These are phyloP conservation scores for Rhingia rostrata DNA, from an alignment of 2,888 invertebrate genomes.

Conservation along the genomic window DNA sequence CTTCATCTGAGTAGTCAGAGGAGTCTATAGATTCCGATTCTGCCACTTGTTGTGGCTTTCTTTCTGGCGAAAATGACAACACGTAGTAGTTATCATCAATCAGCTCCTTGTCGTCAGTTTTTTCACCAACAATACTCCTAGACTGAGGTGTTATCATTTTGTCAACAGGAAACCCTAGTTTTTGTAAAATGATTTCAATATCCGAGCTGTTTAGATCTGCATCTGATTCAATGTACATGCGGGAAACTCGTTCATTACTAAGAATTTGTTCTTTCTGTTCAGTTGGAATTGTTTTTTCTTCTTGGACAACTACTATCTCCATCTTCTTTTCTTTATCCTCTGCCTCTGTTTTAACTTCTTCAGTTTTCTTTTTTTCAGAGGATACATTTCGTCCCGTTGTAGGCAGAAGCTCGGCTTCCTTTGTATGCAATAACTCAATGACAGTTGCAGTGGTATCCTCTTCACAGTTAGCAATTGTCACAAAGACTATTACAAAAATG, in stretches of 20 bases:
- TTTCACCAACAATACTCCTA: constrained; percentile 27
- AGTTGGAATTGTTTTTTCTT: constrained; percentile 17
- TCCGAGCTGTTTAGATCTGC: constrained; percentile 35
- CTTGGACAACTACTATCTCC: not conserved
- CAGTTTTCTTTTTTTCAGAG: constrained; percentile 15
- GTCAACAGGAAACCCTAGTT: constrained; percentile 43
- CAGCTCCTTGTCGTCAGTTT: not conserved
- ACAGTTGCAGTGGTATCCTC: constrained; percentile 35
- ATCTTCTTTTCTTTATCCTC: not conserved
- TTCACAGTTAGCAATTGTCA: constrained; percentile 27
- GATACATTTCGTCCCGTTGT: not conserved
- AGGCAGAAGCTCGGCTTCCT: constrained; percentile 8
- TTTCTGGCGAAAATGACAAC: constrained; percentile 38
- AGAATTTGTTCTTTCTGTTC: constrained; percentile 12
- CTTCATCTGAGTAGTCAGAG: constrained; percentile 24
- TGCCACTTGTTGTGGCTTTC: not conserved
- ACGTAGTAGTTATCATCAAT: constrained; percentile 46
- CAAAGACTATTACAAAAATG: constrained; percentile 40
- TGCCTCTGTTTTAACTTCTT: constrained; percentile 20
- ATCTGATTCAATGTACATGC: constrained; percentile 44
- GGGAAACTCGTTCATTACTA: constrained; percentile 40
- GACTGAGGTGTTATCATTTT: constrained; percentile 12
- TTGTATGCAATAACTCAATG: constrained; percentile 4
- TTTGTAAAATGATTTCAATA: constrained; percentile 42
- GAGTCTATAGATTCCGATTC: not conserved